A percentile compares a stretch with the other conserved stretches of the same genome.
These are phyloP conservation scores for Marronus borbonicus DNA, from an alignment of 2,888 invertebrate genomes.

Conservation along the genomic window DNA sequence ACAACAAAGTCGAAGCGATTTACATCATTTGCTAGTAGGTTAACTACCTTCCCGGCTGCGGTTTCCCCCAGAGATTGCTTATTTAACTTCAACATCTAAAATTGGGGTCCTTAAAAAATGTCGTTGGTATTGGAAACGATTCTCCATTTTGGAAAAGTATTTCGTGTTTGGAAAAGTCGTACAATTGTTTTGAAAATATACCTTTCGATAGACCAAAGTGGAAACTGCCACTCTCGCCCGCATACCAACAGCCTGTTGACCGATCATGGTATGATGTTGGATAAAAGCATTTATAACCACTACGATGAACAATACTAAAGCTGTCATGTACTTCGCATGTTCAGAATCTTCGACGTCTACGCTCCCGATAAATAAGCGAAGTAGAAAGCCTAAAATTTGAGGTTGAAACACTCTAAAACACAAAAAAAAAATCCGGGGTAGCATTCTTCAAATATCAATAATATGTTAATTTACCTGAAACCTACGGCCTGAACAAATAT, in stretches of 20 bases:
- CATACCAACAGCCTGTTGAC: constrained; percentile 79
- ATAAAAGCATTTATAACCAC: constrained; percentile 61
- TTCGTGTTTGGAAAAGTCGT: background rate
- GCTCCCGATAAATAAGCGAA: constrained; percentile 73
- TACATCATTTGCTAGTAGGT: constrained; percentile 89
- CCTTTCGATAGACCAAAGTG: constrained; percentile 84
- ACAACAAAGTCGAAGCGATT: constrained; percentile 83
- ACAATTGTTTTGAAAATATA: constrained; percentile 62
- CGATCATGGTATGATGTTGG: constrained; percentile 75
- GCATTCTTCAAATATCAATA: background rate
- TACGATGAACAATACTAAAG: constrained; percentile 53
- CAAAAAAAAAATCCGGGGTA: background rate
- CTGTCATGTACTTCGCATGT: constrained; percentile 55
- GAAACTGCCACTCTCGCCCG: constrained; percentile 81
- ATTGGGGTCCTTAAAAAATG: constrained; percentile 10
- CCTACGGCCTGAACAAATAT: constrained; percentile 73
- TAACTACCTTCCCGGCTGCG: constrained; percentile 86
- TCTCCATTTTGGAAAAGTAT: background rate
- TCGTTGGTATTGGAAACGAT: no score
- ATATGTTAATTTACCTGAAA: constrained; percentile 71
- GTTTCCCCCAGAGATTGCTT: constrained; percentile 84
- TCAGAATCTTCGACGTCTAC: constrained; percentile 37
- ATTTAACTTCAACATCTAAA: constrained; percentile 75
- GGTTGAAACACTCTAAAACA: constrained; percentile 76
- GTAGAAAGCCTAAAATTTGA: constrained; percentile 74